Base-by-base conservation (phyloP, 53 echinoderm and acorn worm genomes). In the Holothuria leucospilota region DNA sequence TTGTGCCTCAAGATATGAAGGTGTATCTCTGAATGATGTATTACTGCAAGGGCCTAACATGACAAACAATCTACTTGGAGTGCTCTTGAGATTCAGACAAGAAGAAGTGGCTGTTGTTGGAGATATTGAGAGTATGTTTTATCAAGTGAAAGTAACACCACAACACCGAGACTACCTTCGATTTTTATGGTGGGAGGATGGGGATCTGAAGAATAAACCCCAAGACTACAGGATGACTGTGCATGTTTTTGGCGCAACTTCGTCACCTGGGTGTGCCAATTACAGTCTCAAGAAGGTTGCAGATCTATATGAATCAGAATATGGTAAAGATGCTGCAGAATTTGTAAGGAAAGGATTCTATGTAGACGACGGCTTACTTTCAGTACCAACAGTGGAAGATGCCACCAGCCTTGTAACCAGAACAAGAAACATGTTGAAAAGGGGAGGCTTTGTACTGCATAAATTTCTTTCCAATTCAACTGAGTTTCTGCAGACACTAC, bases 201-300 rank as follows among this genome's bases (percentile, higher is more conserved):
- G 91, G 26, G 30, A 91, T 39, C 62, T 88, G 16, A 82, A 77
- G 23, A 56, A 42, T 6, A 63, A 59, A 6, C 78, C 83, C 24
- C 46, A 65, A 10, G 93, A 90, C 26, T 89, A 92, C 62, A 29
- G 92, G 21, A 89, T 92, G 92, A 89, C 75, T 40, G 84, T 89
- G 0, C 93, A 93, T 51, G 62, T 87, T 4, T 90, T 90, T 40
- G 88, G 93, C 14, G 93, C 93, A 29, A 77, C 91, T 0, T 85
- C 82, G 8, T 93, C 90, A n/a, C 93, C 90, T 28, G 88, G 88
- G n/a, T 91, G 90, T 84, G 90, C 91, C 2, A 91, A 93, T 82
- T 88, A 79, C 29, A 88, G 85, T 20, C 88, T 90, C 14, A 93
- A 90, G 81, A 71, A 39, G 38, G 80, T 85, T 29, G 90, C 93